Evolutionary conservation across 2,888 invertebrate species (phyloP).

Genomic region (Anoplius nigerrimus): DNA sequence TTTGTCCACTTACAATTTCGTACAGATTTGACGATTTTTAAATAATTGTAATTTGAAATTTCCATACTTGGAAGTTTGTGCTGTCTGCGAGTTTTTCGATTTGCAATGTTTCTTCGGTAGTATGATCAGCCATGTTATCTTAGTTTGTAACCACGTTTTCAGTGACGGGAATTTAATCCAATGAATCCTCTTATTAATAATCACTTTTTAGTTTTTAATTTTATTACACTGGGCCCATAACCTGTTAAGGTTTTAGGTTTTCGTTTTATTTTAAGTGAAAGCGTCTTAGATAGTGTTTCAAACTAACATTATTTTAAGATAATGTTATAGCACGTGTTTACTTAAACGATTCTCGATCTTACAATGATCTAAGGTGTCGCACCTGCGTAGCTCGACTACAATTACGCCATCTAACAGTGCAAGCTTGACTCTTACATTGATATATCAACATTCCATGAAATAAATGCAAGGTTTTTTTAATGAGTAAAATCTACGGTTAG

Average conservation of each 20-base stretch:
- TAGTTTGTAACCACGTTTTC: too few species aligned
- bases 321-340: neutral
- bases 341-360: too few species aligned
- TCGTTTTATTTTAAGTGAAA: neutral
- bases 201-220: slow-evolving; percentile 2
- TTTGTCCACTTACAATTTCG: slow-evolving; percentile 9
- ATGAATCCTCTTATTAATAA: slow-evolving; percentile 7
- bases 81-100: slow-evolving; percentile 27
- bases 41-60: slow-evolving; percentile 33
- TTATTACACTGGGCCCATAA: slow-evolving; percentile 1
- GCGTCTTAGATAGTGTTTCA: neutral
- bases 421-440: too few species aligned
- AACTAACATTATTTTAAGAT: neutral
- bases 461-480: too few species aligned
- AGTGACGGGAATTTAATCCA: neutral
- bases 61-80: slow-evolving; percentile 41
- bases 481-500: too few species aligned
- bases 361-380: too few species aligned
- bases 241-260: slow-evolving; percentile 3
- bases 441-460: too few species aligned
- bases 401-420: too few species aligned
- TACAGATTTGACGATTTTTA: slow-evolving; percentile 21
- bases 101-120: neutral
- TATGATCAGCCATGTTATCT: too few species aligned
- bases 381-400: too few species aligned